These are phyloP conservation scores for Apomyelois bistriatella DNA, from an alignment of 2,888 invertebrate species.

Conservation along the genomic window DNA sequence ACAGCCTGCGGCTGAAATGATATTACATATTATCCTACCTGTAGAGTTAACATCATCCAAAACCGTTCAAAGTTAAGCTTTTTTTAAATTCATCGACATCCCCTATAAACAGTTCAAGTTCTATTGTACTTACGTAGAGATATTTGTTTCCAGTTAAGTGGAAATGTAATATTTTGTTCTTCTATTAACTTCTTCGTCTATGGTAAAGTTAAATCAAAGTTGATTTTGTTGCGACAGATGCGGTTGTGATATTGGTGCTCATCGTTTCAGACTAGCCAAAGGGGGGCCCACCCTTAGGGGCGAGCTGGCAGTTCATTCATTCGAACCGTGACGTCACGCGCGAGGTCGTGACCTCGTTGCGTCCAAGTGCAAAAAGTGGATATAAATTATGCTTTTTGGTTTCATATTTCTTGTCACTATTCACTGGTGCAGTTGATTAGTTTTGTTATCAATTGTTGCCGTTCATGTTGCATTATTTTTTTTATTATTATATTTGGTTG, in stretches of 20 bases:
- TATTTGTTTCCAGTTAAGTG: no score
- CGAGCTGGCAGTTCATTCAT: slow-evolving; percentile 67
- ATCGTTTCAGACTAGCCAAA: slow-evolving; percentile 48
- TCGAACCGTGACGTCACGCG: slow-evolving; percentile 65
- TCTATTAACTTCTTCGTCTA: background rate
- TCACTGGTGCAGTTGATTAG: background rate
- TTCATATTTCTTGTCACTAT: background rate
- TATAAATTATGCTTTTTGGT: background rate
- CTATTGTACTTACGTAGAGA: no score
- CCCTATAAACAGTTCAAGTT: no score
- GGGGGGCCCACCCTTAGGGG: slow-evolving; percentile 24
- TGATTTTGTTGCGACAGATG: slow-evolving; percentile 45
- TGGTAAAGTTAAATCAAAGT: slow-evolving; percentile 19
- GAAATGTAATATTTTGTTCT: background rate
- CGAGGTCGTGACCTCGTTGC: slow-evolving; percentile 67
- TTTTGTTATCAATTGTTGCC: no score
- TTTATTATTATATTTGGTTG: no score
- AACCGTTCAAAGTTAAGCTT: no score
- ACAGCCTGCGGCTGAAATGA: no score
- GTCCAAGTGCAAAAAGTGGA: slow-evolving; percentile 39
- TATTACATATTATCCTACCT: no score
- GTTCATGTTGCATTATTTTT: no score
- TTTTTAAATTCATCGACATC: no score
- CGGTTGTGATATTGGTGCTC: slow-evolving; percentile 52
- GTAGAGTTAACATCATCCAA: no score